These are phyloP conservation scores for Myocastor coypus DNA, from an alignment of 2,113 vertebrate genomes.

Conservation along the genomic window DNA sequence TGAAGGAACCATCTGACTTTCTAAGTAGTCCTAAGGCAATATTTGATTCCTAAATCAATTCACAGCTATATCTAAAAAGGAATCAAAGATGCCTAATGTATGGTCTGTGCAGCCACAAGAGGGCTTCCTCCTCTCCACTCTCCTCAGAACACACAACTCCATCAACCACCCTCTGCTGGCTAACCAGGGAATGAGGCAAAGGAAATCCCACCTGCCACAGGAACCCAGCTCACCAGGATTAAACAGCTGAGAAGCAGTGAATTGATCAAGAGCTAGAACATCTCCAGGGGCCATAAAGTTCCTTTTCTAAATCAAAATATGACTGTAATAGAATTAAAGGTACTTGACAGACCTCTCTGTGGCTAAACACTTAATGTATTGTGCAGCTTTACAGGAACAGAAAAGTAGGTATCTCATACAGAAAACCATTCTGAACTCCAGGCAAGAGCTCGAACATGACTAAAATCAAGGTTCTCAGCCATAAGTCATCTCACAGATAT, in stretches of 20 bases:
- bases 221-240: not conserved
- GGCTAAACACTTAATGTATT: not conserved
- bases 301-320: not conserved
- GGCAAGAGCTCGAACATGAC: not conserved
- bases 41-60: not conserved
- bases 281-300: not conserved
- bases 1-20: constrained; percentile 22
- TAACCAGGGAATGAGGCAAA: not conserved
- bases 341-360: not conserved
- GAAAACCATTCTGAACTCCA: not conserved
- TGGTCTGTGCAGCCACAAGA: not conserved
- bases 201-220: not conserved
- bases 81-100: not conserved
- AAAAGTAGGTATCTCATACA: not conserved
- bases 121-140: not conserved
- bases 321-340: not conserved
- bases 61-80: not conserved
- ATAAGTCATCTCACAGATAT: not conserved
- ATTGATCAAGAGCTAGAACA: not conserved
- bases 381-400: not conserved
- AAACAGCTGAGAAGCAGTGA: not conserved
- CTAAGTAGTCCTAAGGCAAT: not conserved
- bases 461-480: not conserved
- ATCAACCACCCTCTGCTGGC: not conserved
- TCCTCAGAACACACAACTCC: not conserved